Conservation (phyloP, 2,888 invertebrate genomes). For the Macrosiphum euphorbiae region DNA sequence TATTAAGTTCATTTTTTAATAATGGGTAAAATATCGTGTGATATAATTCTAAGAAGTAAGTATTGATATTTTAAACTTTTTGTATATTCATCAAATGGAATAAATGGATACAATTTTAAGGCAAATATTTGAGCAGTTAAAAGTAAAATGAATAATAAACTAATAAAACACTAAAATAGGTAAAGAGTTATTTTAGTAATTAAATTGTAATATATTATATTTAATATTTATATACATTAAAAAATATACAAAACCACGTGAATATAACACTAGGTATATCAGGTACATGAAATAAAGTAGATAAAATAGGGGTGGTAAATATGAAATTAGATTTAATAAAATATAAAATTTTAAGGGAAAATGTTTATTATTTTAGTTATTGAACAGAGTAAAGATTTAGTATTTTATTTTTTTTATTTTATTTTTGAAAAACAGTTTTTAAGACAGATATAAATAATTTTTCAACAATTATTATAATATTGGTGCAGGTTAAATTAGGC, state of each 20-base stretch:
- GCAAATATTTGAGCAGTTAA: neutral
- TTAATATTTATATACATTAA: slow-evolving; percentile 1
- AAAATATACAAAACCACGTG: neutral
- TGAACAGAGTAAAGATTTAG: neutral
- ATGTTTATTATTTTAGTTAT: neutral
- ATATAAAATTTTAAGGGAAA: neutral
- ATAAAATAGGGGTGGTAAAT: neutral
- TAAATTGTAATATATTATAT: neutral
- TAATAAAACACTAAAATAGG: neutral
- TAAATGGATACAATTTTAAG: neutral
- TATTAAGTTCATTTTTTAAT: neutral
- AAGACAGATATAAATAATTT: neutral
- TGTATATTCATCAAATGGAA: neutral
- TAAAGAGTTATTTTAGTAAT: neutral
- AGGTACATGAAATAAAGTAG: no score
- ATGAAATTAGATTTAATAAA: neutral
- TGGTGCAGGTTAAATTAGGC: neutral
- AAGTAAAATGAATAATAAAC: neutral
- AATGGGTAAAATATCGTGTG: neutral
- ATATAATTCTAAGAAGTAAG: neutral
- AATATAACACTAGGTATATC: neutral
- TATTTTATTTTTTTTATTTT: neutral
- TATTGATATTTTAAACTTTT: neutral
- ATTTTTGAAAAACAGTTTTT: neutral
- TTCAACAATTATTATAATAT: neutral